These are phyloP conservation scores for Daptonema setosum DNA, from an alignment of 2,888 invertebrate species.

Conservation along the genomic window DNA sequence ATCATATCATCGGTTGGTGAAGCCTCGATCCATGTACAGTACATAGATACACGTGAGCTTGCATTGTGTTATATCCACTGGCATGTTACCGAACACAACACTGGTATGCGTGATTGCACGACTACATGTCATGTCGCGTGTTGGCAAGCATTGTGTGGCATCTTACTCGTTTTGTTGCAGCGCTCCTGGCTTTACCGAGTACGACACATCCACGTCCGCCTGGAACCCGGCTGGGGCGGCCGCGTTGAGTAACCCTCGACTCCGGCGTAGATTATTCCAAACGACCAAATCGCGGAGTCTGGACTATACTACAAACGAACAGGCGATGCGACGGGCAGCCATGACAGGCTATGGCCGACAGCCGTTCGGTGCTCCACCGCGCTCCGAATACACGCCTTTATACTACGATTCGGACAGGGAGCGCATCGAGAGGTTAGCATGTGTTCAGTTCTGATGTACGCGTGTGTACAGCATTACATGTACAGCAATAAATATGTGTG, in stretches of 20 bases:
- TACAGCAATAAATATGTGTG: no score
- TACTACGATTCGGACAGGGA: neutral
- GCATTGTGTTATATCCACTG: no score
- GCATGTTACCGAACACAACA: no score
- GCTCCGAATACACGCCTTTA: neutral
- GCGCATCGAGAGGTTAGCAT: neutral
- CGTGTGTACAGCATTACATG: no score
- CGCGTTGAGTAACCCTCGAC: conserved; percentile 13
- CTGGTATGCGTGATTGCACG: no score
- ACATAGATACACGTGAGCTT: no score
- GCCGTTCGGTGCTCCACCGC: conserved; percentile 5
- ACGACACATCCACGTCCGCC: conserved; percentile 1
- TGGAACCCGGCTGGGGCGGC: neutral
- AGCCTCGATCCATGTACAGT: neutral
- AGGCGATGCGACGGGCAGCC: neutral
- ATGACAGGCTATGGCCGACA: conserved; percentile 7
- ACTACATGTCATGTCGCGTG: no score
- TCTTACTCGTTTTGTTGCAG: neutral
- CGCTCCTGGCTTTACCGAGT: neutral
- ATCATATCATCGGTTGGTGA: neutral
- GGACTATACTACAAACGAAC: conserved; percentile 13
- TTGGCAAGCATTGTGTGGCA: neutral
- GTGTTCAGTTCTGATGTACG: no score
- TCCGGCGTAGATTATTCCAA: conserved; percentile 22
- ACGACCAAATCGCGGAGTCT: conserved; percentile 22